These are phyloP conservation scores for Invenusta paracnida DNA, from an alignment of 2,888 invertebrate genomes.

Conservation along the genomic window DNA sequence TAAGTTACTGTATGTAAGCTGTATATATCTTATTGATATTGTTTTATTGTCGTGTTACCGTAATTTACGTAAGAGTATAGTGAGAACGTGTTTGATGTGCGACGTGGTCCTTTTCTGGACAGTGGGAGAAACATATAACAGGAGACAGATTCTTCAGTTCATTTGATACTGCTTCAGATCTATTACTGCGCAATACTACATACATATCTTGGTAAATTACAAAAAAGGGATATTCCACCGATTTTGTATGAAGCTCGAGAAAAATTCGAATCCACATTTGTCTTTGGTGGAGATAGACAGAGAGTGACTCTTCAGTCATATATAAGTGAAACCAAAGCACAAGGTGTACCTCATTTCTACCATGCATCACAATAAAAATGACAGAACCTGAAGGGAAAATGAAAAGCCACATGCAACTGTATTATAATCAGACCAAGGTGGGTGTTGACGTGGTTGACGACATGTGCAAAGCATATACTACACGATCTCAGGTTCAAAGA, in stretches of 20 bases:
- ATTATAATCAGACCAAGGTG: conserved; percentile 16
- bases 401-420: conserved; percentile 22
- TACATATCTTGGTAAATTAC: background rate
- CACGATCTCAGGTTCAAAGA: conserved; percentile 15
- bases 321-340: background rate
- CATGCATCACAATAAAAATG: conserved; percentile 29
- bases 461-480: conserved; percentile 25
- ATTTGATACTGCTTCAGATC: conserved; percentile 9
- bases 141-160: conserved; percentile 7
- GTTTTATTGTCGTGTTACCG: too few relatives aligned
- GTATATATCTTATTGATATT: too few relatives aligned
- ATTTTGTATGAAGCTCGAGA: conserved; percentile 11
- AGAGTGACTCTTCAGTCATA: conserved; percentile 24
- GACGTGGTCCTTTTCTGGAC: conserved; percentile 13
- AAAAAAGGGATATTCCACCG: background rate
- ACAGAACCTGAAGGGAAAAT: conserved; percentile 13
- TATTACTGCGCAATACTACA: conserved; percentile 9
- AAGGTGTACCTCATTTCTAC: conserved; percentile 1
- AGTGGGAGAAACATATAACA: background rate
- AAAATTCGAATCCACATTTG: conserved; percentile 1
- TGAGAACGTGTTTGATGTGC: too few relatives aligned
- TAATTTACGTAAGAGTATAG: too few relatives aligned
- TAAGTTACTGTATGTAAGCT: too few relatives aligned
- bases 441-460: conserved; percentile 15
- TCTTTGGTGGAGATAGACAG: conserved; percentile 27